A percentile compares a stretch with the other conserved stretches of the same genome.
phyloP scores from a whole-genome alignment of 2,888 invertebrate species.

The Patella depressa region DNA sequence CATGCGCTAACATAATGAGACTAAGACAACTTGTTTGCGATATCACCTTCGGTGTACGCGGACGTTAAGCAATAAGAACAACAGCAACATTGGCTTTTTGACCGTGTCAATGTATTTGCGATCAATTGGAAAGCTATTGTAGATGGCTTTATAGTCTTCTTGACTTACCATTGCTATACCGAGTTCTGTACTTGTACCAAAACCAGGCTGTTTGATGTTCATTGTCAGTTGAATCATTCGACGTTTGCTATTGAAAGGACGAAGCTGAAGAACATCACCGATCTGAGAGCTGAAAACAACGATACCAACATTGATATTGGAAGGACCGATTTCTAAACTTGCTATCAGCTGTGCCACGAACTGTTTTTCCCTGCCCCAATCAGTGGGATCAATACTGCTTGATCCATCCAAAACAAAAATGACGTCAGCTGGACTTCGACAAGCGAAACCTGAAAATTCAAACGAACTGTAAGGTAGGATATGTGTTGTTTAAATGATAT shows the following conservation, averaged over 20 bases:
- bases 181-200: conserved; percentile 46
- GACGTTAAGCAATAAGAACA: too few relatives aligned
- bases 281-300: conserved; percentile 56
- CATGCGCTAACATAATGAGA: too few relatives aligned
- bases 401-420: conserved; percentile 59
- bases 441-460: conserved; percentile 48
- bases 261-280: conserved; percentile 47
- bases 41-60: too few relatives aligned
- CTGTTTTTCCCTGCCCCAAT: conserved; percentile 51
- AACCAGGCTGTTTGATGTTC: conserved; percentile 41
- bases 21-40: too few relatives aligned
- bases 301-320: conserved; percentile 48
- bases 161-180: conserved; percentile 34
- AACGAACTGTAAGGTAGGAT: too few relatives aligned
- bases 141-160: too few relatives aligned
- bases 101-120: too few relatives aligned
- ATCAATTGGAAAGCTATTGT: too few relatives aligned
- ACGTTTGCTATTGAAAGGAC: conserved; percentile 49
- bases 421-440: conserved; percentile 56
- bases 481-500: too few relatives aligned
- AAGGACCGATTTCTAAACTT: conserved; percentile 45
- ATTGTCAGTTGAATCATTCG: conserved; percentile 34
- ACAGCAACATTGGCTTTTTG: too few relatives aligned
- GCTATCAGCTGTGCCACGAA: conserved; percentile 54
- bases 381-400: conserved; percentile 50